Evolutionary conservation across 2,888 invertebrate species (phyloP), one percentile per base, ranked within the genome.

Genomic region (Agrochola macilenta): DNA sequence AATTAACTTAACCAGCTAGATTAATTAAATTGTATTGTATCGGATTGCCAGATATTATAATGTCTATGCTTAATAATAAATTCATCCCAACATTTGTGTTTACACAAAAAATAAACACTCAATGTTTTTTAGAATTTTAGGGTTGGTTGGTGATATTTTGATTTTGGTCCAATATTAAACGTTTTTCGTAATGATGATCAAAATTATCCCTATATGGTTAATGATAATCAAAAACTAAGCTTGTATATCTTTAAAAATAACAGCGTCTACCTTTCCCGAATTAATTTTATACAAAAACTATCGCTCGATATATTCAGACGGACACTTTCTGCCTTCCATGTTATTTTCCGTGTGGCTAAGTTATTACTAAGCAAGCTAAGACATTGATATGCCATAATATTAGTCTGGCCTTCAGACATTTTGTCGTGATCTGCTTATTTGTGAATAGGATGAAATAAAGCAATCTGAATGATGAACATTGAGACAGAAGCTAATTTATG

Each of bases 361-460:
- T 76, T 81, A 69, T 71, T 39, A 72, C 46, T 57, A 81, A 81
- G 66, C 85, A 52, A 76, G 23, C 68, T 60, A 61, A 78, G 65
- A 49, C 43, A 63, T 81, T 70, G 65, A 63, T 69, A 68, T 68
- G 43, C 61, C 54, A 58, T 79, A 68, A 64, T 72, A 72, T 84
- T 11, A 17, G 54, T 61, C 14, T 79, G 79, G n/a, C 74, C 80
- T 84, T 73, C 68, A 81, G 68, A 84, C 58, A 71, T 60, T 79
- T 81, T 68, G 49, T 70, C 81, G 39, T 43, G 61, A 58, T 63
- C 30, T 14, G 49, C 54, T 65, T 79, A 82, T 60, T 79, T 65
- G 43, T 60, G 57, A 58, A 82, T 49, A 26, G 12, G 17, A 65
- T 54, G 14, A 54, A 26, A 76, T 76, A 52, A 76, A 78, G 52